These are phyloP conservation scores for Andricus grossulariae DNA, from an alignment of 1,140 invertebrate species.

Conservation along the genomic window DNA sequence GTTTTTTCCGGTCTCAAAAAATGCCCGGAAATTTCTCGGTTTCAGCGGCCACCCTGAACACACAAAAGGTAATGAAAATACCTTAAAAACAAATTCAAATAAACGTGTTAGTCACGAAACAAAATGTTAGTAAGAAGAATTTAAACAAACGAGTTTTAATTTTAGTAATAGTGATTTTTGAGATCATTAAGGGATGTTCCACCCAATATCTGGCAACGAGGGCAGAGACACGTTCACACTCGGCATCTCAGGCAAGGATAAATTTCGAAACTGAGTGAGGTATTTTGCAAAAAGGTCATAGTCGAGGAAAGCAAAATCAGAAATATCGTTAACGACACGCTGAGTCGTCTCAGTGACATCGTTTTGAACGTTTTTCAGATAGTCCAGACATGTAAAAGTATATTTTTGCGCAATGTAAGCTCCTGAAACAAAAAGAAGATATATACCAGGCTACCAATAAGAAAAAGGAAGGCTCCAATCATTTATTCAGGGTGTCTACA, in stretches of 20 bases:
- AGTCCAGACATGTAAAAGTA: conserved; percentile 68
- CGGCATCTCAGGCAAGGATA: conserved; percentile 53
- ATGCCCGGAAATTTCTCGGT: too few species aligned
- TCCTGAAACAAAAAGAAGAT: conserved; percentile 75
- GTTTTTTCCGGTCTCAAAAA: too few species aligned
- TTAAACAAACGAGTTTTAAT: background rate
- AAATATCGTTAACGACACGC: conserved; percentile 64
- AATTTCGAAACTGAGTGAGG: conserved; percentile 61
- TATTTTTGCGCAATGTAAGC: conserved; percentile 69
- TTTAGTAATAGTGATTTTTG: too few species aligned
- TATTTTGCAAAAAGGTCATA: conserved; percentile 67
- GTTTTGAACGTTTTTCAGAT: conserved; percentile 67
- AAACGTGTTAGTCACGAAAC: conserved; percentile 8
- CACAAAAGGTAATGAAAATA: background rate
- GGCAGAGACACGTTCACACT: conserved; percentile 64
- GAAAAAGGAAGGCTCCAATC: background rate
- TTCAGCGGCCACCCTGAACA: too few species aligned
- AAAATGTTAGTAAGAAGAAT: conserved; percentile 1
- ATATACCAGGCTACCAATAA: conserved; percentile 58
- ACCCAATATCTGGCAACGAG: conserved; percentile 61
- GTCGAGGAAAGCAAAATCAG: conserved; percentile 58
- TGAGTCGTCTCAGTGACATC: conserved; percentile 67
- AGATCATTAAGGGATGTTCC: conserved; percentile 59
- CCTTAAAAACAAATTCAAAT: background rate
- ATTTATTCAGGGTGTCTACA: too few species aligned